These are phyloP conservation scores for Emesis castigata DNA, from an alignment of 2,888 invertebrate genomes.

Conservation along the genomic window DNA sequence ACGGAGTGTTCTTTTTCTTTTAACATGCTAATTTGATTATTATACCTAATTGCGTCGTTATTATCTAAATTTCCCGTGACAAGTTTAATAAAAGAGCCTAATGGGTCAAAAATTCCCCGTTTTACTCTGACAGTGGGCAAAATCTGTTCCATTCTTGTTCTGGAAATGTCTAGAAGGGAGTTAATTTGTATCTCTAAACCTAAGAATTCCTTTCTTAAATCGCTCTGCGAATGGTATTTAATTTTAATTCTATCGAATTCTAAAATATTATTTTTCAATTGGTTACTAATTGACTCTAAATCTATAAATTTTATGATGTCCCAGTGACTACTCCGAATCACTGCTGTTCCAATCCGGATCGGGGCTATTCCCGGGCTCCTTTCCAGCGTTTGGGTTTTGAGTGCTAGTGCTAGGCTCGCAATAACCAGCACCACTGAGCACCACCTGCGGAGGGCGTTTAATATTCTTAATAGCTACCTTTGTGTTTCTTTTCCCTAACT, in stretches of 20 bases:
- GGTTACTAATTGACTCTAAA: conserved; percentile 25
- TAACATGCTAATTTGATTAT: too few species aligned
- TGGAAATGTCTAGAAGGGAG: too few species aligned
- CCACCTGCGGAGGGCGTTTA: background rate
- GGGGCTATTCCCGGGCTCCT: conserved; percentile 51
- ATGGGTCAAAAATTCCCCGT: too few species aligned
- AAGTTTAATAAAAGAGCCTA: too few species aligned
- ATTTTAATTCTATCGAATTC: background rate
- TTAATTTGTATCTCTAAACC: too few species aligned
- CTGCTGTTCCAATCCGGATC: conserved; percentile 45
- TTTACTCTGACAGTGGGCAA: too few species aligned
- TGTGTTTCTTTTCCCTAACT: background rate
- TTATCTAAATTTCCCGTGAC: too few species aligned
- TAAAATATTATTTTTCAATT: conserved; percentile 26
- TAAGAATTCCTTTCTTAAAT: background rate
- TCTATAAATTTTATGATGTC: conserved; percentile 27
- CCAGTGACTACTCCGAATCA: conserved; percentile 26
- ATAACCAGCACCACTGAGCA: background rate
- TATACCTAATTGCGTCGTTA: too few species aligned
- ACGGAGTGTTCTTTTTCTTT: too few species aligned
- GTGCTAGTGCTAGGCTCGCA: conserved; percentile 31
- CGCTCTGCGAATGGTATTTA: background rate
- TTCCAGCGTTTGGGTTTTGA: conserved; percentile 52
- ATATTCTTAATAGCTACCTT: background rate
- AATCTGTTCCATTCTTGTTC: too few species aligned